Evolutionary conservation across 2,113 vertebrate genomes (phyloP).

Genomic region (Syngnathus typhle): DNA sequence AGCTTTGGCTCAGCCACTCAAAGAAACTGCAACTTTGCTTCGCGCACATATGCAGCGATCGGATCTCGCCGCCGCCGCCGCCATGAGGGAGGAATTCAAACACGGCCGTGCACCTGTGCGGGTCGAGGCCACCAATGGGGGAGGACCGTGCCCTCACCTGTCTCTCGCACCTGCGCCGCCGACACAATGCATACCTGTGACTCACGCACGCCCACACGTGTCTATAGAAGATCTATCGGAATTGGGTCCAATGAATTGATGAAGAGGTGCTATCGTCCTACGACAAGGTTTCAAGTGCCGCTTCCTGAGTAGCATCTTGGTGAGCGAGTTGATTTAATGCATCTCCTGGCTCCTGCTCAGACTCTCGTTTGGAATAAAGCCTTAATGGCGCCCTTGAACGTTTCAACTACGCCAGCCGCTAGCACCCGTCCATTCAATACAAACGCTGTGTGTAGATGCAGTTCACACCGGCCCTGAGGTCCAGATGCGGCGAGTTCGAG

Average conservation of each 20-base stretch:
- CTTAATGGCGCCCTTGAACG: slow-evolving; percentile 55
- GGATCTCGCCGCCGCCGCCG: slow-evolving; percentile 4
- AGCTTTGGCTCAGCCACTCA: too few species aligned
- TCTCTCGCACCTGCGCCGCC: slow-evolving; percentile 62
- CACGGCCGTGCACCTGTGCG: slow-evolving; percentile 49
- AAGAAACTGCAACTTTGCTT: background rate
- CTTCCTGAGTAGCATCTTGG: background rate
- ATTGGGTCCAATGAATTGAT: background rate
- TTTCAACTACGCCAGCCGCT: slow-evolving; percentile 45
- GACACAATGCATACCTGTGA: slow-evolving; percentile 56
- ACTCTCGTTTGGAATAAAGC: slow-evolving; percentile 20
- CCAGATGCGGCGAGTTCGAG: too few species aligned
- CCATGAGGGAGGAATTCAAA: slow-evolving; percentile 61
- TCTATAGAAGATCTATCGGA: background rate
- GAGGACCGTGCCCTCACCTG: slow-evolving; percentile 50
- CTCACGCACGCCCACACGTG: background rate
- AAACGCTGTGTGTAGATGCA: background rate
- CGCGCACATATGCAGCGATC: background rate
- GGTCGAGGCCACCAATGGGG: slow-evolving; percentile 16
- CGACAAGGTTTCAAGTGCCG: background rate
- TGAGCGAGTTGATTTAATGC: slow-evolving; percentile 45
- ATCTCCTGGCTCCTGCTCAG: slow-evolving; percentile 37
- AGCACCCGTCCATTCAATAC: slow-evolving; percentile 16
- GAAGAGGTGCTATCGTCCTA: background rate
- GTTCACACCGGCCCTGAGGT: background rate